phyloP scores from a whole-genome alignment of 2,113 vertebrate genomes.

The Pholis gunnellus region DNA sequence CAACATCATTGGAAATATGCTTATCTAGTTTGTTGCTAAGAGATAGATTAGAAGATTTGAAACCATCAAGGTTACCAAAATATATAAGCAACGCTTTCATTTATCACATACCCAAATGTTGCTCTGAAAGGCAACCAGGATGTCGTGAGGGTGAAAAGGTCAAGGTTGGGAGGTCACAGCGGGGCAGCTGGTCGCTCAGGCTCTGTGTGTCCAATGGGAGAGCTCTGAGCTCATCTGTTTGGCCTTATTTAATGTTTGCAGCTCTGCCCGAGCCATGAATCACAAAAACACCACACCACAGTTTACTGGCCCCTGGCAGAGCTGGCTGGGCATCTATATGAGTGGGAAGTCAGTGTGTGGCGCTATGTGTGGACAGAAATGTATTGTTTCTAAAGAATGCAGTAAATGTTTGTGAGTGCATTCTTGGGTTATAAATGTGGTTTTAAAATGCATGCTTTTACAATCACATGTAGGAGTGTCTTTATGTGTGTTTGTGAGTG shows the following conservation, averaged over 20 bases:
- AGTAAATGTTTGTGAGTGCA: too few species aligned
- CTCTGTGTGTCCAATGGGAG: slow-evolving; percentile 11
- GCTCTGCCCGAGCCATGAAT: slow-evolving; percentile 37
- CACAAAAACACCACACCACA: slow-evolving; percentile 37
- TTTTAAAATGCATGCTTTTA: too few species aligned
- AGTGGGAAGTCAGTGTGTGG: slow-evolving; percentile 1
- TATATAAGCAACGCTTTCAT: background rate
- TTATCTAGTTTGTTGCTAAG: background rate
- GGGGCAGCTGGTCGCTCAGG: slow-evolving; percentile 29
- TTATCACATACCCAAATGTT: background rate
- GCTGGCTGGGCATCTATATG: slow-evolving; percentile 1
- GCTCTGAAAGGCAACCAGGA: background rate
- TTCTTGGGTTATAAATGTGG: too few species aligned
- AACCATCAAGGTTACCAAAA: background rate
- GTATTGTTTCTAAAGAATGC: background rate
- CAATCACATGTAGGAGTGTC: too few species aligned
- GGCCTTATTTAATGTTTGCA: slow-evolving; percentile 29
- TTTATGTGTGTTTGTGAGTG: too few species aligned
- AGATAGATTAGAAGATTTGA: background rate
- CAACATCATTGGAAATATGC: background rate
- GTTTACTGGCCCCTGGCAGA: slow-evolving; percentile 29
- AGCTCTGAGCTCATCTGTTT: slow-evolving; percentile 54
- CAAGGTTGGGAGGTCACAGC: slow-evolving; percentile 33
- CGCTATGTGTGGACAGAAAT: too few species aligned
- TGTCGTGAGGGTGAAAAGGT: slow-evolving; percentile 21